These are phyloP conservation scores for Hippopotamyrus pictus DNA, from an alignment of 2,797 vertebrate species.

Conservation along the genomic window DNA sequence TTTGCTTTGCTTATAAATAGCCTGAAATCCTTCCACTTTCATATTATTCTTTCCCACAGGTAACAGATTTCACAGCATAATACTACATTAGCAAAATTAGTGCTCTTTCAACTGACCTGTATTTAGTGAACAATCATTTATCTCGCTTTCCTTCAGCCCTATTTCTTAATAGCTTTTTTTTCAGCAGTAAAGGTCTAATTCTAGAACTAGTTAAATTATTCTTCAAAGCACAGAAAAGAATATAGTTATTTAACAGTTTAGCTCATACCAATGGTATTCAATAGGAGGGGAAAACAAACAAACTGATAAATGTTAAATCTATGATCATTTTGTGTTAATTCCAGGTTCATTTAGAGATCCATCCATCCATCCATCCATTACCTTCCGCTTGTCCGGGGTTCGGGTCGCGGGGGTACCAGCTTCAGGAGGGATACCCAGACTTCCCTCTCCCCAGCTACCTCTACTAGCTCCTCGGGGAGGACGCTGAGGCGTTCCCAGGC, in stretches of 20 bases:
- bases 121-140: neutral
- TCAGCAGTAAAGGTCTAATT: neutral
- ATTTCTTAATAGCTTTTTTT: neutral
- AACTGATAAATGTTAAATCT: neutral
- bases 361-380: too few relatives aligned
- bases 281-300: neutral
- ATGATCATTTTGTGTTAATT: neutral
- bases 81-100: neutral
- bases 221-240: neutral
- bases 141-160: neutral
- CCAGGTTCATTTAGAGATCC: neutral
- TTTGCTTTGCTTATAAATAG: neutral
- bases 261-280: neutral
- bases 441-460: too few relatives aligned
- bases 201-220: neutral
- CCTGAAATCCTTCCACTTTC: neutral
- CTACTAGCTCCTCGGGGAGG: too few relatives aligned
- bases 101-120: neutral
- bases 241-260: neutral
- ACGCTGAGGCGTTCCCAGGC: too few relatives aligned
- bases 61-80: neutral
- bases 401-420: too few relatives aligned
- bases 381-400: too few relatives aligned
- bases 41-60: neutral
- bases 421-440: too few relatives aligned